Evolutionary conservation across 2,113 vertebrate genomes (phyloP), one percentile per base, ranked within the genome.

Genomic region (Grallaria varia): DNA sequence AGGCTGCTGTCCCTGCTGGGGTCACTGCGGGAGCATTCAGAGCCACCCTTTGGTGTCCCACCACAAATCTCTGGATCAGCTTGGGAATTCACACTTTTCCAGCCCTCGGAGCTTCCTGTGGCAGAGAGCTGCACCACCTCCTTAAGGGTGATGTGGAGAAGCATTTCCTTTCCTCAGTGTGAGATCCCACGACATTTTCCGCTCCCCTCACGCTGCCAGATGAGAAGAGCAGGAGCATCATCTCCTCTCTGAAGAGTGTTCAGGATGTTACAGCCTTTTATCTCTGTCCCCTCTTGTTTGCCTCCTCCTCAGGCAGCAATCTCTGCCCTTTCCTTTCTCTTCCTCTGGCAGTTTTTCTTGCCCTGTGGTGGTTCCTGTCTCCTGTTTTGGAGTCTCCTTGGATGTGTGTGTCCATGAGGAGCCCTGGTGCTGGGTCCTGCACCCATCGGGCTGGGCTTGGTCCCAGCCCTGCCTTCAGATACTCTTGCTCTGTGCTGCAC

Each of bases 251-350:
- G 40, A 52, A 62, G 74, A 20, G 17, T 60, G 23, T 20, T 72
- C 56, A 76, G 86, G 86, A 67, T 89, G 62, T 75, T 50, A 25
- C 60, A 80, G 86, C 63, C 66, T 93, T 85, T 91, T 49, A 53
- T 68, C 49, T 33, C 31, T 6, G 14, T 47, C 68, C 77, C n/a
- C 60, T 83, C 62, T 69, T 15, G n/a, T 56, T 76, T 62, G 40
- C 16, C 31, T 84, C 67, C 67, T 55, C 8, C 72, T 56, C 33
- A 42, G 73, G 40, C 37, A 67, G 37, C 33, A n/a, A 28, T 47
- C 72, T 55, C 42, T 0, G 2, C 67, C 66, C 52, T 64, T 67
- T 12, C 42, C 45, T 69, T 25, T 40, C 53, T 81, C 79, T 60
- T 56, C 68, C 44, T 4, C 12, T 7, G 35, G 27, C 25, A 10